Percentiles rank a stretch among this genome's conserved stretches.
These are phyloP conservation scores for Noctua janthe DNA, from an alignment of 2,888 invertebrate species.

Conservation along the genomic window DNA sequence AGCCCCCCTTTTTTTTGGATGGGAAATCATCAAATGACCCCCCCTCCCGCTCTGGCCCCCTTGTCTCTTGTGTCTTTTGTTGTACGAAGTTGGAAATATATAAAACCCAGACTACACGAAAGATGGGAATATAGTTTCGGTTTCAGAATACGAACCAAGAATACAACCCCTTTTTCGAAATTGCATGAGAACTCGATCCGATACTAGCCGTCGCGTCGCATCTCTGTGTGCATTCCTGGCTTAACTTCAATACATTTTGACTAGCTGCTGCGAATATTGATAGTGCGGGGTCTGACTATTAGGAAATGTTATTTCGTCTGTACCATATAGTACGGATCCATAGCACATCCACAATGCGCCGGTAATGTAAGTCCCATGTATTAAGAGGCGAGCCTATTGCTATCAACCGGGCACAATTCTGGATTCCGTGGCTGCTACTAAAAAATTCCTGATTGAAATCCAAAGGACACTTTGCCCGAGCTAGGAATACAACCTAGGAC, in stretches of 20 bases:
- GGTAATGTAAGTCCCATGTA: not conserved
- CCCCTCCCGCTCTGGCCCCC: too few species aligned
- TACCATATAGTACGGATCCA: not conserved
- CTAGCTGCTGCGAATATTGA: not conserved
- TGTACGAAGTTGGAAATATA: not conserved
- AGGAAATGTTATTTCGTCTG: not conserved
- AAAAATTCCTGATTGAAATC: not conserved
- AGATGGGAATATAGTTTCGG: not conserved
- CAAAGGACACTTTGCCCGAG: not conserved
- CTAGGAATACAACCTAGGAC: not conserved
- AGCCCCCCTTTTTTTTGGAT: not conserved
- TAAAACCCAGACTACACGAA: not conserved
- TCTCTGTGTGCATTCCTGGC: slow-evolving; percentile 10
- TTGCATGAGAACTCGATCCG: not conserved
- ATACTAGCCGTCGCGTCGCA: not conserved
- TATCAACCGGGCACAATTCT: not conserved
- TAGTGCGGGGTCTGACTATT: too few species aligned
- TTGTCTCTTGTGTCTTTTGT: not conserved
- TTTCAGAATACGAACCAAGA: slow-evolving; percentile 3
- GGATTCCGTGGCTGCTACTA: too few species aligned
- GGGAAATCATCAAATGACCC: too few species aligned
- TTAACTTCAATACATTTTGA: slow-evolving; percentile 10
- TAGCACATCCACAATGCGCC: not conserved
- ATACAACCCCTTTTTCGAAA: not conserved
- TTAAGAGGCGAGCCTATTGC: not conserved